Base-by-base conservation (phyloP, 1,140 invertebrate genomes). In the Ditylenchus dipsaci region DNA sequence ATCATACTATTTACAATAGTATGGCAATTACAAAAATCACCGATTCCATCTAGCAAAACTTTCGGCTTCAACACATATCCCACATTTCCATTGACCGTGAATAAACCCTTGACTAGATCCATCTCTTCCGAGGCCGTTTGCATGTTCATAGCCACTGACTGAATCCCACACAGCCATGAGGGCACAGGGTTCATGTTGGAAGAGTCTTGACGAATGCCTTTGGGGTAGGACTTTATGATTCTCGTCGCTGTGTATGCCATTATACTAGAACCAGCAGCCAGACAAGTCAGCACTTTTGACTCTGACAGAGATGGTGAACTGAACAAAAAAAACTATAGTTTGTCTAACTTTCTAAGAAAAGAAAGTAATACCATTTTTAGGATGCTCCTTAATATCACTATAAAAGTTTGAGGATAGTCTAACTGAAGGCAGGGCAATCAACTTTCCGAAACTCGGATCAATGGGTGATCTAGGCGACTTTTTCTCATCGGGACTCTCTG, bases 101-200 rank as follows among this genome's bases (percentile, higher is more conserved):
- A 81, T 15, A 81, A 62, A n/a, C 79, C 79, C 17, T 73, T 79
- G 61, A 71, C 73, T 23, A 82, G 19, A 72, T 80, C 78, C 65
- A 69, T 38, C 11, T 19, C 63, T 64, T 73, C 76, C 33, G 60
- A 65, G n/a, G 71, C 63, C 0, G 76, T 79, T 67, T 99, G 95
- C 86, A 97, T 97, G 87, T 99, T 99, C 30, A 99, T 86, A 0
- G 96, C 95, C 19, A 97, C 95, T 93, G 70, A 97, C 83, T 99
- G 96, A 84, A 95, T 98, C 0, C 96, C 96, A 9, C 94, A 94
- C 84, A 98, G 96, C 95, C 95, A 82, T 17, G 78, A 82, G 23
- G 68, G 27, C 21, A 83, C 69, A 11, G 80, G 80, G 53, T 82
- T 59, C 75, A 79, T 77, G 63, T 78, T 78, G 27, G 56, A 63